phyloP scores from a whole-genome alignment of 2,797 vertebrate genomes.

The Dallia pectoralis region DNA sequence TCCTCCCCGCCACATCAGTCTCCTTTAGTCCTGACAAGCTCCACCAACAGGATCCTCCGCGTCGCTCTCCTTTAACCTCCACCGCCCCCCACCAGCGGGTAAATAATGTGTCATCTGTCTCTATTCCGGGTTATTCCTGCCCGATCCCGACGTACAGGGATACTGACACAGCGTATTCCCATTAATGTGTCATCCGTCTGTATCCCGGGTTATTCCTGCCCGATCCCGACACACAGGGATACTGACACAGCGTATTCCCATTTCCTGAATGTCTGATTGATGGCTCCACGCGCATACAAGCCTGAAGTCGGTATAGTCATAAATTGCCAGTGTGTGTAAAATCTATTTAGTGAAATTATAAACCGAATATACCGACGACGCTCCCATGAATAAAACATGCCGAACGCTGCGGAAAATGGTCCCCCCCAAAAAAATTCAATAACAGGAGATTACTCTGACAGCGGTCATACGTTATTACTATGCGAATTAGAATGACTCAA shows the following conservation, averaged over 20 bases:
- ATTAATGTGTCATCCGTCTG: too few species aligned
- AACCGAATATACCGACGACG: neutral
- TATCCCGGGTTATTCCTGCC: too few species aligned
- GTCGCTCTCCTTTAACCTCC: conserved; percentile 17
- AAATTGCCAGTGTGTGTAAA: neutral
- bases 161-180: too few species aligned
- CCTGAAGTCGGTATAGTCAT: neutral
- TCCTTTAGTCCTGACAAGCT: neutral
- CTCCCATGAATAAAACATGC: neutral
- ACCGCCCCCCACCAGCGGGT: neutral
- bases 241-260: neutral
- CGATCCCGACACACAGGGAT: neutral
- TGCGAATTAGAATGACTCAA: conserved; percentile 28
- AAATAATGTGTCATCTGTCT: neutral
- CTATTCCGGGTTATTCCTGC: too few species aligned
- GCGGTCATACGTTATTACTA: neutral
- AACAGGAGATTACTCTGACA: neutral
- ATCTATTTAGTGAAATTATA: neutral
- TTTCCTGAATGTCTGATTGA: neutral
- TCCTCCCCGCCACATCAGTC: conserved; percentile 2
- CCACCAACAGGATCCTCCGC: neutral
- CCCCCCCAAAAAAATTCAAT: neutral
- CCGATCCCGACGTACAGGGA: too few species aligned
- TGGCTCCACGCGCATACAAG: neutral
- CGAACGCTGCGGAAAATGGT: neutral